Evolutionary conservation across 23 tunicate genomes (phyloP), one percentile per base, ranked within the genome.

Genomic region (Halocynthia roretzi): DNA sequence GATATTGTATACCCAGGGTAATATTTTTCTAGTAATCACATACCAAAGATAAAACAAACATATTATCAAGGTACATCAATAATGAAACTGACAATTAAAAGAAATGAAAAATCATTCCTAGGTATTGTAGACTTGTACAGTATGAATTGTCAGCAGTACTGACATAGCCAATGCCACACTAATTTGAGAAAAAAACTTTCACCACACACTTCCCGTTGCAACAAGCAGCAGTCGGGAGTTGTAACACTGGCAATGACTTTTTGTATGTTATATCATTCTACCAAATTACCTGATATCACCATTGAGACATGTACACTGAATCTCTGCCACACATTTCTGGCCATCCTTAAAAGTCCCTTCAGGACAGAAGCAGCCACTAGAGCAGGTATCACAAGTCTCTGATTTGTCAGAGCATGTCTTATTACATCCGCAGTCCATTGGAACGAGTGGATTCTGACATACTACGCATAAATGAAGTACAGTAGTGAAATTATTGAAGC

Each of bases 311-410:
- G 87, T 85, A 66, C 98, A 92, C 20, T 86, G 77, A 18, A 77
- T 49, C 51, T 80, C 80, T 51, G 67, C 20, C 17, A 92, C 86
- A 74, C 98, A 92, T 61, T 88, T 83, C 50, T 8, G 53, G 54
- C 98, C 98, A 61, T 86, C 87, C 68, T 70, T 65, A 53, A 63
- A 79, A 62, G 60, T 85, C 7, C 98, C 98, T 14, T 72, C 74
- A 20, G 92, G 92, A 44, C 98, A 92, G 81, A 60, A 92, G 67
- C 98, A 92, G 10, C 98, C 98, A 20, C 87, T 68, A 52, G 19
- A 58, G 70, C 98, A 92, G 8, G 54, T 53, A 7, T 63, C 77
- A 56, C 92, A 86, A 2, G 21, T 71, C 5, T 57, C 20, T 7
- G 54, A 56, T 19, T 20, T 22, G 21, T 78, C 69, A 9, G 69